Evolutionary conservation across 2,113 vertebrate species (phyloP).

Genomic region (Mus spicilegus): DNA sequence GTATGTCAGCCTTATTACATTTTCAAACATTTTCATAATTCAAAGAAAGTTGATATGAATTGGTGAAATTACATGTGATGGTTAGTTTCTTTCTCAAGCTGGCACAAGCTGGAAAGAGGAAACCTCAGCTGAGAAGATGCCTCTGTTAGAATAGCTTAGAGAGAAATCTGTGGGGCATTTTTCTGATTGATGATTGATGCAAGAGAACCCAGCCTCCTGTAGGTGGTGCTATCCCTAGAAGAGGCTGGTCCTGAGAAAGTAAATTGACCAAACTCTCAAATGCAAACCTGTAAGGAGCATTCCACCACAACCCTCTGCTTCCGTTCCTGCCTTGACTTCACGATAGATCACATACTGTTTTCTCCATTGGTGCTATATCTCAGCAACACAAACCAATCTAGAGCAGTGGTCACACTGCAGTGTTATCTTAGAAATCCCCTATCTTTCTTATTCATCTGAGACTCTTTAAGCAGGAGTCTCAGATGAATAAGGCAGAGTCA

Average conservation of each 20-base stretch:
- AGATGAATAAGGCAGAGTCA: neutral
- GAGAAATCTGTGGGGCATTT: neutral
- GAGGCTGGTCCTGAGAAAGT: neutral
- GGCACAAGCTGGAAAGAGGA: neutral
- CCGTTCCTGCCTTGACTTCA: neutral
- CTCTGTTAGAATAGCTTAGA: neutral
- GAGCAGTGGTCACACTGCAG: neutral
- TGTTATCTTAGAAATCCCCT: neutral
- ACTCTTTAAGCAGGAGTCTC: neutral
- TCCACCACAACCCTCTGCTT: neutral
- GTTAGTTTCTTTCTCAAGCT: neutral
- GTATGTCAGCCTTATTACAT: neutral
- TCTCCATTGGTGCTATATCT: neutral
- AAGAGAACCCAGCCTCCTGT: neutral
- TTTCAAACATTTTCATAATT: neutral
- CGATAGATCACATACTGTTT: too few species aligned
- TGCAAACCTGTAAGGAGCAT: neutral
- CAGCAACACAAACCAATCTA: neutral
- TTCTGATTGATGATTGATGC: neutral
- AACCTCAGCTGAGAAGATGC: neutral
- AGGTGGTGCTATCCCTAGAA: neutral
- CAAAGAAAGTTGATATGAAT: conserved; percentile 9
- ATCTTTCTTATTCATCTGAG: too few species aligned
- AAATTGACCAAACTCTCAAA: neutral
- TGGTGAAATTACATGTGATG: neutral